Conservation (phyloP, 2,797 vertebrate species). For the Brachymystax lenok region DNA sequence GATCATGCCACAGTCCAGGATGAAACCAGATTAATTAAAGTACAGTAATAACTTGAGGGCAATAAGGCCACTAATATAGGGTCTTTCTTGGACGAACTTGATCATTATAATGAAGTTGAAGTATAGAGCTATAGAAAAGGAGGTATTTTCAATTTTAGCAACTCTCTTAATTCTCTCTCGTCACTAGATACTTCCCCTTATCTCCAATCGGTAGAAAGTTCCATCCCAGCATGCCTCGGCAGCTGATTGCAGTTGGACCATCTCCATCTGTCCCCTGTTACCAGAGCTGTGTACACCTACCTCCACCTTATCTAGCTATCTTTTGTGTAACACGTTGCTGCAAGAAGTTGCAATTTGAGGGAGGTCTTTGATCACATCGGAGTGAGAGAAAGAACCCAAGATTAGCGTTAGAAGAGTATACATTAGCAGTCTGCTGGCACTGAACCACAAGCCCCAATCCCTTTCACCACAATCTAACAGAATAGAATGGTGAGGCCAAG, state of each 20-base stretch:
- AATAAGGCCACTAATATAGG: neutral
- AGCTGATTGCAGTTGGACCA: neutral
- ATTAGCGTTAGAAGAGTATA: neutral
- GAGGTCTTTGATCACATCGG: neutral
- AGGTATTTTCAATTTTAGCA: neutral
- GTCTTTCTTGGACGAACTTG: neutral
- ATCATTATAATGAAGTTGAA: neutral
- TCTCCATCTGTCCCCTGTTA: neutral
- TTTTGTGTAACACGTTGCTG: neutral
- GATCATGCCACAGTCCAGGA: neutral
- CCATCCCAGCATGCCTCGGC: neutral
- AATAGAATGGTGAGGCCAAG: neutral
- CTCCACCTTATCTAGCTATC: neutral
- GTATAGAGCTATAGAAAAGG: neutral
- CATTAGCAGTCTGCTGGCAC: neutral
- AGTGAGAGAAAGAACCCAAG: neutral
- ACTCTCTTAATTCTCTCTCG: neutral
- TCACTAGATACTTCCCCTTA: neutral
- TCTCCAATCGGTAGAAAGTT: neutral
- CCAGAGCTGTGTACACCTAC: neutral
- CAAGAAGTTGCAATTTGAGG: conserved; percentile 1
- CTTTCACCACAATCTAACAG: neutral
- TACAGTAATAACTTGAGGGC: neutral
- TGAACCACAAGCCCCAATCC: neutral
- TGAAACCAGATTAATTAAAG: neutral